Conservation (phyloP, 1,140 invertebrate genomes). For the Drusus annulatus region DNA sequence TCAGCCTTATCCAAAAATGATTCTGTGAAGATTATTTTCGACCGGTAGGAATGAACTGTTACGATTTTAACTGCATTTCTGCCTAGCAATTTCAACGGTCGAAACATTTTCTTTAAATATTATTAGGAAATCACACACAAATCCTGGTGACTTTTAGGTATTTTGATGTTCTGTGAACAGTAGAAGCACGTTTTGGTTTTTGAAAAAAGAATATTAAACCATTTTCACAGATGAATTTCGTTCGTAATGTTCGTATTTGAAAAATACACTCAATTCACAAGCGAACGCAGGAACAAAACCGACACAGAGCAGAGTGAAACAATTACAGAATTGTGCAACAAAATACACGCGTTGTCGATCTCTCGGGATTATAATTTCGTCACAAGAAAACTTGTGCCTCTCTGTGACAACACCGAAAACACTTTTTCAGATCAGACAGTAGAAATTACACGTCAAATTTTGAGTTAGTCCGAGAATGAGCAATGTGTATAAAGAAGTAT, state of each 20-base stretch:
- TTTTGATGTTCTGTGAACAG: neutral
- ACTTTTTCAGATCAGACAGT: no score
- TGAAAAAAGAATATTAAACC: conserved; percentile 41
- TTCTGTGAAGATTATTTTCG: conserved; percentile 49
- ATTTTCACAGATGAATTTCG: conserved; percentile 33
- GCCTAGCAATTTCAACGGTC: conserved; percentile 41
- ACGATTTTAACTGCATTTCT: conserved; percentile 43
- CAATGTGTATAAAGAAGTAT: no score
- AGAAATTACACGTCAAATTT: no score
- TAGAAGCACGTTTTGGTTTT: conserved; percentile 10
- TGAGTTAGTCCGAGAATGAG: no score
- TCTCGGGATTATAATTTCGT: no score
- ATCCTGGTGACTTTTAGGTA: neutral
- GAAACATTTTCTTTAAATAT: conserved; percentile 42
- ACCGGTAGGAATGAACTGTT: conserved; percentile 19
- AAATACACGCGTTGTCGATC: no score
- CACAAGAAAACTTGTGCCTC: no score
- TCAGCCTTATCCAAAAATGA: conserved; percentile 55
- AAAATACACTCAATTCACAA: neutral
- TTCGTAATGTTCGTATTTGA: neutral
- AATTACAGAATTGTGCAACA: neutral
- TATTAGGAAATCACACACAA: neutral
- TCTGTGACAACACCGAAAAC: no score
- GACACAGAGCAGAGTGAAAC: conserved; percentile 4
- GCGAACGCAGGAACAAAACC: neutral